These are phyloP conservation scores for Strigamia maritima DNA, from an alignment of 2,888 invertebrate genomes.

Conservation along the genomic window DNA sequence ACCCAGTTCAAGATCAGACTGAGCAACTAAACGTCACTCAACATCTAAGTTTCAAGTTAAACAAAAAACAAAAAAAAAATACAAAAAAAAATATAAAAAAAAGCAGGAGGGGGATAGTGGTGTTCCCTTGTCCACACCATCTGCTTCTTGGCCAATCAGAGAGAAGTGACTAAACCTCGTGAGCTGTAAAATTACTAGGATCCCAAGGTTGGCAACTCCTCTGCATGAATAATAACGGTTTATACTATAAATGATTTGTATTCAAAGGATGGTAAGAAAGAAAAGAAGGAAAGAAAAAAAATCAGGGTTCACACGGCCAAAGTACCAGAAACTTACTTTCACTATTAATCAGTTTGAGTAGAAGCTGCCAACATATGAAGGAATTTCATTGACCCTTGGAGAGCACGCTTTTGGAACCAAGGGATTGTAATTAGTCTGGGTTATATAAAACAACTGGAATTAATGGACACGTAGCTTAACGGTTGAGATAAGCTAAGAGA, in stretches of 20 bases:
- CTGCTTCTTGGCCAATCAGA: background rate
- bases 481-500: background rate
- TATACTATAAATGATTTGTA: background rate
- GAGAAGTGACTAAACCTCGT: background rate
- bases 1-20: background rate
- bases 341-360: background rate
- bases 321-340: constrained; percentile 11
- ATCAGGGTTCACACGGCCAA: constrained; percentile 9
- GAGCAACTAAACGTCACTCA: background rate
- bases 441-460: background rate
- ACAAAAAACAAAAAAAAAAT: background rate
- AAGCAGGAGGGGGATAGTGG: background rate
- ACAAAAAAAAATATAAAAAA: background rate
- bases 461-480: background rate
- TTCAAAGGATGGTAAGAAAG: background rate
- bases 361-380: background rate
- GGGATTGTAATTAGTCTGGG: background rate
- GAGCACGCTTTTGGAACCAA: background rate
- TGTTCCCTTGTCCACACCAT: constrained; percentile 5
- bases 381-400: background rate
- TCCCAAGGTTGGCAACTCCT: constrained; percentile 13
- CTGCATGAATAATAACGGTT: constrained; percentile 11
- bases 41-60: background rate
- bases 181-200: background rate
- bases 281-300: background rate